Evolutionary conservation across 2,888 invertebrate genomes (phyloP).

Genomic region (Eristalis intricaria): DNA sequence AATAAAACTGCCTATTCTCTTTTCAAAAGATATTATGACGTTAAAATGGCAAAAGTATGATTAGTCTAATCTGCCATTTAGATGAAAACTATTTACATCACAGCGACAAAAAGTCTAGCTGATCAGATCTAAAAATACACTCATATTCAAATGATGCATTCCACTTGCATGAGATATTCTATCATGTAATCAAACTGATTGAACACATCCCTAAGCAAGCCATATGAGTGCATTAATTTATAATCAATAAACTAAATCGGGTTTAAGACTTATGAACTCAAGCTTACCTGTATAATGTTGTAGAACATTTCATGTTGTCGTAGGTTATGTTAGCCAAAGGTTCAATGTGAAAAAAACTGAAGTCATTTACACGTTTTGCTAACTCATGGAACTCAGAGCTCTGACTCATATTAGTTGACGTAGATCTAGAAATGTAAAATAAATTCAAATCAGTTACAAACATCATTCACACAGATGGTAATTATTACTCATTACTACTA

Average conservation of each 20-base stretch:
- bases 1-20: too few relatives aligned
- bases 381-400: slow-evolving; percentile 76
- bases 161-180: too few relatives aligned
- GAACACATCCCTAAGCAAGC: too few relatives aligned
- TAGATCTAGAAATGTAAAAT: slow-evolving; percentile 74
- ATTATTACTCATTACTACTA: slow-evolving; percentile 80
- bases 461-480: background rate
- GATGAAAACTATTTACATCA: background rate
- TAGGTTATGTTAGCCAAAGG: slow-evolving; percentile 83
- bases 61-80: too few relatives aligned
- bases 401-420: slow-evolving; percentile 79
- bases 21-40: too few relatives aligned
- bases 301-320: slow-evolving; percentile 82
- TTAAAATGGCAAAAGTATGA: too few relatives aligned
- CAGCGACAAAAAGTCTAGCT: background rate
- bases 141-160: too few relatives aligned
- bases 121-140: background rate
- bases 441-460: slow-evolving; percentile 18
- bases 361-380: slow-evolving; percentile 74
- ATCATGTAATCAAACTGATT: too few relatives aligned
- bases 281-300: slow-evolving; percentile 82
- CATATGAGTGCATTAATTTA: too few relatives aligned
- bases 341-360: slow-evolving; percentile 83
- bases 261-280: background rate
- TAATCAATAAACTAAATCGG: background rate